Base-by-base conservation (phyloP, 2,113 vertebrate species). In the Tinamus guttatus region DNA sequence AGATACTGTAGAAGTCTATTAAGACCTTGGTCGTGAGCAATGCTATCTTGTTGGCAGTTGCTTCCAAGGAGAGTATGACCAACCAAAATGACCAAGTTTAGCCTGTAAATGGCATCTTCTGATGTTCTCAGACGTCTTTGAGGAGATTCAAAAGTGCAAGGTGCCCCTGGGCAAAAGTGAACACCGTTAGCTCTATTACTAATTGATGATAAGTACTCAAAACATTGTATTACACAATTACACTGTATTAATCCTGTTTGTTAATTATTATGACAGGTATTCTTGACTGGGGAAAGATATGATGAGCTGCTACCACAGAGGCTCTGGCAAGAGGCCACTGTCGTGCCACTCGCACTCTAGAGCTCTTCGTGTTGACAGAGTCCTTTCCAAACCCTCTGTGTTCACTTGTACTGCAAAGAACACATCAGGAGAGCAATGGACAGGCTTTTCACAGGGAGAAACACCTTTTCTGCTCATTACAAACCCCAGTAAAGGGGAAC, bases 41-140 rank as follows among this genome's bases (percentile, higher is more conserved):
- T 34, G 32, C 7, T 36, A 84, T 14, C 20, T 5, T n/a, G 4
- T 17, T 0, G 1, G 7, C 34, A 30, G 4, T 5, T 49, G 7
- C 27, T 83, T 67, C 40, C 40, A 75, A 77, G 49, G 79, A 36
- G 30, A 59, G 32, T 0, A 0, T 10, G 54, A 65, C 32, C 32
- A 77, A 16, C 24, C 15, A 36, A 70, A 83, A 70, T 6, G 54
- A 80, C 80, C 67, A 49, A 43, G 22, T 34, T 45, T 13, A 27
- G 27, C 11, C 21, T 49, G 21, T 49, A 49, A 49, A 49, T 49
- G 47, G 47, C 21, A 49, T 49, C 49, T 49, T 49, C 49, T 49
- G 49, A 49, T 49, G 21, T 22, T 49, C 49, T 49, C 49, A 49
- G 49, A 43, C 25, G 28, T 43, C 43, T 34, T 76, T 80, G 47